Evolutionary conservation across 2,888 invertebrate genomes (phyloP), one percentile per base, ranked within the genome.

Genomic region (Tortricodes alternella): DNA sequence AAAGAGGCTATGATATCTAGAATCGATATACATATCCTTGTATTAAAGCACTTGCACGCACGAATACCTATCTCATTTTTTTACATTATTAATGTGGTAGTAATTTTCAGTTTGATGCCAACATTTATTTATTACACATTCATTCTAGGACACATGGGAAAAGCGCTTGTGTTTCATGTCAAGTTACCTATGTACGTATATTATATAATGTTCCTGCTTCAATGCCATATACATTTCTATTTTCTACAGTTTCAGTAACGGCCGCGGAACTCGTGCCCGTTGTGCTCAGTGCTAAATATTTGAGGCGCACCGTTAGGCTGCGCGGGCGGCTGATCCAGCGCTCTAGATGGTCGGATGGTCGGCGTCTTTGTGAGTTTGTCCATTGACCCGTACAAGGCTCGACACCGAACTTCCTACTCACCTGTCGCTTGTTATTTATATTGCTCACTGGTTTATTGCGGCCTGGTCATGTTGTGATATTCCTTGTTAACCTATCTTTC

Each of bases 321-420:
- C 68, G 61, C 62, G 64, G 68, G 67, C 66, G 67, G 66, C 29
- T 65, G 65, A 64, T 65, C 58, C 46, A 58, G 57, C 61, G 71
- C 71, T 74, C 73, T 73, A 68, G 72, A 67, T 69, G 76, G 58
- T 64, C 66, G 64, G 72, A 70, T 68, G 68, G 67, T 59, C 67
- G 76, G 57, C 64, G 55, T 80, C 85, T 56, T 56, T 88, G 86
- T 76, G 72, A 74, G 82, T 86, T 86, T 89, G 85, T 81, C 81
- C 78, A 83, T 86, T 86, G 85, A 85, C 86, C 88, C 85, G 72
- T 82, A 85, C 78, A 83, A 74, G 84, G 85, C 67, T 66, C 61
- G 71, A 66, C 71, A 73, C 71, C 73, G 65, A 76, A 75, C 83
- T 82, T 76, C 78, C 78, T 78, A 67, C 70, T 70, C 71, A 73